Evolutionary conservation across 2,113 vertebrate species (phyloP).

Genomic region (Hippocampus zosterae): DNA sequence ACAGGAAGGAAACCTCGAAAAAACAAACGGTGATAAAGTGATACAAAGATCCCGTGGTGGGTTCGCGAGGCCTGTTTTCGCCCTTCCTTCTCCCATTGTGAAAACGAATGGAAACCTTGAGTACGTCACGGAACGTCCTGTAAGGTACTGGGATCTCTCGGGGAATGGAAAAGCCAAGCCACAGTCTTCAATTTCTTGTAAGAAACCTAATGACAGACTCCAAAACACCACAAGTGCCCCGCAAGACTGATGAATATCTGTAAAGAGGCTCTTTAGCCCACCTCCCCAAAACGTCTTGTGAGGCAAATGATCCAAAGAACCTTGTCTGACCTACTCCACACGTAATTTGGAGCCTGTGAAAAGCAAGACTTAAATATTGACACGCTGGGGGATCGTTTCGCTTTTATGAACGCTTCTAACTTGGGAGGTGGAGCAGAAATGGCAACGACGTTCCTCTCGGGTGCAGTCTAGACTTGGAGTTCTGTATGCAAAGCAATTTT

Average conservation of each 20-base stretch:
- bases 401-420: constrained; percentile 16
- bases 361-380: background rate
- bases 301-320: constrained; percentile 16
- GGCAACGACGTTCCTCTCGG: constrained; percentile 18
- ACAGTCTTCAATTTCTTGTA: constrained; percentile 34
- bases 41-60: constrained; percentile 1
- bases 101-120: constrained; percentile 37
- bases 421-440: constrained; percentile 16
- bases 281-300: constrained; percentile 1
- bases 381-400: background rate
- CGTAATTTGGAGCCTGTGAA: background rate
- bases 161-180: constrained; percentile 42
- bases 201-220: constrained; percentile 47
- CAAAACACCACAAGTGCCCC: constrained; percentile 29
- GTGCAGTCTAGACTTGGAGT: constrained; percentile 20
- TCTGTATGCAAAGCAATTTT: constrained; percentile 12
- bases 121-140: constrained; percentile 42
- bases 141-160: constrained; percentile 25
- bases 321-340: background rate
- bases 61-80: constrained; percentile 11
- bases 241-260: constrained; percentile 37
- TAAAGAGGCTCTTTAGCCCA: constrained; percentile 21
- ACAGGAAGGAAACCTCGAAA: constrained; percentile 62
- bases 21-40: constrained; percentile 52
- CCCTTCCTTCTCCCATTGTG: constrained; percentile 53